Percentiles rank a stretch among this genome's conserved stretches.
These are phyloP conservation scores for Zenarchopterus dispar DNA, from an alignment of 2,797 vertebrate genomes.

Conservation along the genomic window DNA sequence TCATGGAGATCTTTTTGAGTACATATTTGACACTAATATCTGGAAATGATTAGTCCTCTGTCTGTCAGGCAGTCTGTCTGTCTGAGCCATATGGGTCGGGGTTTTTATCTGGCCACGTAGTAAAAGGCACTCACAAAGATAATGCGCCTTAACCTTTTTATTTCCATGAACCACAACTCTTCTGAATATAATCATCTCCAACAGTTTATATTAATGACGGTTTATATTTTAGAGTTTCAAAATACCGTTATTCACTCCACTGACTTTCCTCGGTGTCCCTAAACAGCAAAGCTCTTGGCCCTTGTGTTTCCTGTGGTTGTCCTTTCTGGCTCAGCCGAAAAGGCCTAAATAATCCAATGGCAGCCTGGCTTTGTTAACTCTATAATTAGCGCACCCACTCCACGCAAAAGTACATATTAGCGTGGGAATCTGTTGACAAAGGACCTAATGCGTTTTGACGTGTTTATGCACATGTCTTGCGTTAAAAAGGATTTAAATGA, in stretches of 20 bases:
- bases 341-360: slow-evolving; percentile 61
- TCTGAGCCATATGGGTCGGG: background rate
- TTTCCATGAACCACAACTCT: background rate
- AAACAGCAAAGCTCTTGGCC: slow-evolving; percentile 30
- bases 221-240: background rate
- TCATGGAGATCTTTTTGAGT: background rate
- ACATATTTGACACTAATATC: background rate
- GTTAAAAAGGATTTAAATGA: slow-evolving; percentile 25
- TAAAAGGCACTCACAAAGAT: background rate
- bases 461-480: slow-evolving; percentile 55
- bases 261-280: slow-evolving; percentile 1
- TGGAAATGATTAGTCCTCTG: background rate
- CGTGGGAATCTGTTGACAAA: slow-evolving; percentile 61
- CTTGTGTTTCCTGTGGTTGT: slow-evolving; percentile 55
- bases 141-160: background rate
- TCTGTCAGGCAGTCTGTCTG: background rate
- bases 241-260: background rate
- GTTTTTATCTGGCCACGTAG: slow-evolving; percentile 14
- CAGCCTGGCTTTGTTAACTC: slow-evolving; percentile 59
- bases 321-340: slow-evolving; percentile 55
- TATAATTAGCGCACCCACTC: slow-evolving; percentile 70
- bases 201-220: background rate
- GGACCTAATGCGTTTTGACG: slow-evolving; percentile 47
- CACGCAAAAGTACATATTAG: slow-evolving; percentile 47
- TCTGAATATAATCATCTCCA: background rate